phyloP scores from a whole-genome alignment of 2,113 vertebrate genomes.

The Microtus ochrogaster region DNA sequence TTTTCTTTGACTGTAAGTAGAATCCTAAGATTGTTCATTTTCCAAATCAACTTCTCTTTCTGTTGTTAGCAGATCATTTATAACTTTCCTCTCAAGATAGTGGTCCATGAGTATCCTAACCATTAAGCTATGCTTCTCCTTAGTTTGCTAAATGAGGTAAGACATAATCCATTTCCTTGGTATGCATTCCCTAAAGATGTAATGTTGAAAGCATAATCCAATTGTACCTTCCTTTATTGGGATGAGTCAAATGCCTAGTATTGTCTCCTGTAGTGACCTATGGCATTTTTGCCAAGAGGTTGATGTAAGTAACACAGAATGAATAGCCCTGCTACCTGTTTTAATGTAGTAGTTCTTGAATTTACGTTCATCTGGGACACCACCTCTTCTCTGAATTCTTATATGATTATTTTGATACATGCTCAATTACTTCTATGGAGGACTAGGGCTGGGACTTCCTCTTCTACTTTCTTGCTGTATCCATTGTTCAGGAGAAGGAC shows the following conservation, averaged over 20 bases:
- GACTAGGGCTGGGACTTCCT: neutral
- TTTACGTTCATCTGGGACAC: neutral
- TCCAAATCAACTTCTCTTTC: neutral
- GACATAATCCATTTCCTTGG: neutral
- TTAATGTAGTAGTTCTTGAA: neutral
- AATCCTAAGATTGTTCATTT: neutral
- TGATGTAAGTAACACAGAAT: neutral
- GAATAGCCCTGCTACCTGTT: neutral
- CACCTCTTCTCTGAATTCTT: neutral
- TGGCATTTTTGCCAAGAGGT: neutral
- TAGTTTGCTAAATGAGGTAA: neutral
- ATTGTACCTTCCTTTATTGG: neutral
- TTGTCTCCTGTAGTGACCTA: neutral
- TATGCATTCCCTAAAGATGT: too few relatives aligned
- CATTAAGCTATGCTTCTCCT: too few relatives aligned
- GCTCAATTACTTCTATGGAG: neutral
- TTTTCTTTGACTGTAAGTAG: neutral
- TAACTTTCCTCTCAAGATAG: neutral
- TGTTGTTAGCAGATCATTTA: neutral
- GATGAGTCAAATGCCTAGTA: neutral
- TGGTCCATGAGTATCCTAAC: too few relatives aligned
- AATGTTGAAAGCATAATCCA: too few relatives aligned
- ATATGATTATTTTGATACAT: neutral
- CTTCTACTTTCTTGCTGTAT: neutral
- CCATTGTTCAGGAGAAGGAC: neutral